Conservation (phyloP, 2,797 vertebrate genomes). For the Hylomyscus alleni region DNA sequence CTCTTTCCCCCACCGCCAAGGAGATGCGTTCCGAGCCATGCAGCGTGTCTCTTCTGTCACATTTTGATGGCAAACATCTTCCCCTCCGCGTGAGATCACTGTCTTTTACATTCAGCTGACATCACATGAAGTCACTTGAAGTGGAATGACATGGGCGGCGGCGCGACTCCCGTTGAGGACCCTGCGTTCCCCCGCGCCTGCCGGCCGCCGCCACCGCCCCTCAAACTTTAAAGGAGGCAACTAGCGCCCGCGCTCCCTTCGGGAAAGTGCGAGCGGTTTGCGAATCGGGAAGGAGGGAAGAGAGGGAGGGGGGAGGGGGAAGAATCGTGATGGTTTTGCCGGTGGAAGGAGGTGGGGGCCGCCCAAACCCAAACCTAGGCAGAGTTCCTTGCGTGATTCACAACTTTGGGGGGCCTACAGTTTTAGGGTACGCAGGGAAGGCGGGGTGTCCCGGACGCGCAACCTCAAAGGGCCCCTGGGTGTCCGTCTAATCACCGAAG, state of each 20-base stretch:
- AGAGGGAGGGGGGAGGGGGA: conserved; percentile 80
- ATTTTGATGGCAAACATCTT: conserved; percentile 93
- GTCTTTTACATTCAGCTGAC: conserved; percentile 94
- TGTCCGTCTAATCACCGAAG: conserved; percentile 74
- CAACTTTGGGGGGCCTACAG: conserved; percentile 81
- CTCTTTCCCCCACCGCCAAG: conserved; percentile 89
- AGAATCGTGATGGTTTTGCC: conserved; percentile 84
- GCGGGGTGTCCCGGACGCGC: conserved; percentile 46
- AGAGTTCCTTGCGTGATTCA: conserved; percentile 83
- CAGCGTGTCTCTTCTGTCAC: conserved; percentile 93
- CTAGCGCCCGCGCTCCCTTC: conserved; percentile 84
- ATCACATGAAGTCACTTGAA: conserved; percentile 93
- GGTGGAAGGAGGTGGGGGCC: conserved; percentile 72
- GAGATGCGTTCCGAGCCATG: conserved; percentile 91
- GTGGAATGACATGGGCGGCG: conserved; percentile 93
- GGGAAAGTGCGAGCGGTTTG: conserved; percentile 84
- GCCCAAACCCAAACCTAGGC: conserved; percentile 76
- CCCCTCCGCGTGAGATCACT: conserved; percentile 92
- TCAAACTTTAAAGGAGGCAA: conserved; percentile 86
- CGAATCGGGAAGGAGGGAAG: conserved; percentile 83
- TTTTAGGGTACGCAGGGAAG: conserved; percentile 62
- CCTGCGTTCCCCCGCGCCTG: conserved; percentile 85
- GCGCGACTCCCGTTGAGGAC: conserved; percentile 83
- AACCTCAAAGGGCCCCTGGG: conserved; percentile 50
- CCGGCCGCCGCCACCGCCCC: conserved; percentile 82